Conservation (phyloP, 2,113 vertebrate species). For the Pseudorectes ferrugineus region DNA sequence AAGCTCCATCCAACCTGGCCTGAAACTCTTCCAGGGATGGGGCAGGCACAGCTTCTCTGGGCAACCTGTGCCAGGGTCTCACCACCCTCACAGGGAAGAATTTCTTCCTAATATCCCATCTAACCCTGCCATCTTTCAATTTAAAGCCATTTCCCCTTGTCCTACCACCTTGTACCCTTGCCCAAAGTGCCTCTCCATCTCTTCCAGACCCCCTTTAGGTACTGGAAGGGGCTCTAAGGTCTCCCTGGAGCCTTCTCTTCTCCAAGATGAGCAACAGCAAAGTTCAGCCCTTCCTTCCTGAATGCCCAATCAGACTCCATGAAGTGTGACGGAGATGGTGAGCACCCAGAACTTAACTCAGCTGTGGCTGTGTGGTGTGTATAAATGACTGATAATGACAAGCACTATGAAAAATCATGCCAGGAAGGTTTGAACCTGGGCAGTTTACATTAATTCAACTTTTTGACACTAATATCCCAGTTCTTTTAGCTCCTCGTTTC, state of each 20-base stretch:
- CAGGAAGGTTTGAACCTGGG: neutral
- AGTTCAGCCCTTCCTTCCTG: neutral
- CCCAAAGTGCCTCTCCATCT: neutral
- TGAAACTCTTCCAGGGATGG: neutral
- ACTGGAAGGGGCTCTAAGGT: neutral
- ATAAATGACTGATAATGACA: neutral
- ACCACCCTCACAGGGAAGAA: rapidly evolving
- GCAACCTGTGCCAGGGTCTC: neutral
- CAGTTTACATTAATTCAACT: neutral
- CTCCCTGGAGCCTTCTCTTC: neutral
- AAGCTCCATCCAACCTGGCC: rapidly evolving
- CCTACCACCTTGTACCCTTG: too few species aligned
- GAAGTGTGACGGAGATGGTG: rapidly evolving
- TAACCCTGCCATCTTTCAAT: neutral
- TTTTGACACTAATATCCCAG: neutral
- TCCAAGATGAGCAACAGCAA: neutral
- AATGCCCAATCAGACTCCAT: rapidly evolving
- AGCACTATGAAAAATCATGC: neutral
- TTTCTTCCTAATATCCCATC: neutral
- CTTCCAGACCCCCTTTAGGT: neutral
- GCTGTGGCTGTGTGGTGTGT: neutral
- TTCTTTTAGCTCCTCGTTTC: neutral
- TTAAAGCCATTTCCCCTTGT: neutral
- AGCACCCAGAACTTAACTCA: neutral
- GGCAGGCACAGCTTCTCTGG: neutral